A percentile compares a stretch with the other conserved stretches of the same genome.
Evolutionary conservation across 2,797 vertebrate species (phyloP).

Genomic region (Oreochromis mossambicus): DNA sequence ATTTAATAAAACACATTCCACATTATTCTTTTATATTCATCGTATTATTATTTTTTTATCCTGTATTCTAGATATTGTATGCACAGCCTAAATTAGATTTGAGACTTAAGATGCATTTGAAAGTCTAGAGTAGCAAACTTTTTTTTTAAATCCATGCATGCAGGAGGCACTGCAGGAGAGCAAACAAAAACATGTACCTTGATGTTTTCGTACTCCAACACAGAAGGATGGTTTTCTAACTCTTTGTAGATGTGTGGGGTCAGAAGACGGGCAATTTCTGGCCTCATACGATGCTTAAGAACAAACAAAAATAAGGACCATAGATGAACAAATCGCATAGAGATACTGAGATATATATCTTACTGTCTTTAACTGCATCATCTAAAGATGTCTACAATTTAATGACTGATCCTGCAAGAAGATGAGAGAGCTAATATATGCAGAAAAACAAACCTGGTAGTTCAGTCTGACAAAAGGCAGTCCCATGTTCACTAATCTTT

Average conservation of each 20-base stretch:
- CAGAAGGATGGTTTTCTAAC: conserved; percentile 90
- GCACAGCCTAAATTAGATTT: background rate
- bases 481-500: conserved; percentile 85
- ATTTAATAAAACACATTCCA: background rate
- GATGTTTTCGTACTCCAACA: conserved; percentile 86
- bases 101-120: background rate
- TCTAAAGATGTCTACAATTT: background rate
- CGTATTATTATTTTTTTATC: background rate
- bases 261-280: conserved; percentile 89
- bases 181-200: conserved; percentile 75
- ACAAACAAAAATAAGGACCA: background rate
- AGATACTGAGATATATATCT: background rate
- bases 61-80: background rate
- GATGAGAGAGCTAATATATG: background rate
- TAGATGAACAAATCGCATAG: background rate
- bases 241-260: conserved; percentile 88
- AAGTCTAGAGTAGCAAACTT: background rate
- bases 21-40: background rate
- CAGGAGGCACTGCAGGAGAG: background rate
- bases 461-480: conserved; percentile 88
- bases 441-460: conserved; percentile 82
- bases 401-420: background rate
- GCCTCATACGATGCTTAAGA: conserved; percentile 91
- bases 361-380: background rate
- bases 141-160: background rate